A percentile compares a stretch with the other conserved stretches of the same genome.
These are phyloP conservation scores for Chelonus formosanus DNA, from an alignment of 2,888 invertebrate species.

Conservation along the genomic window DNA sequence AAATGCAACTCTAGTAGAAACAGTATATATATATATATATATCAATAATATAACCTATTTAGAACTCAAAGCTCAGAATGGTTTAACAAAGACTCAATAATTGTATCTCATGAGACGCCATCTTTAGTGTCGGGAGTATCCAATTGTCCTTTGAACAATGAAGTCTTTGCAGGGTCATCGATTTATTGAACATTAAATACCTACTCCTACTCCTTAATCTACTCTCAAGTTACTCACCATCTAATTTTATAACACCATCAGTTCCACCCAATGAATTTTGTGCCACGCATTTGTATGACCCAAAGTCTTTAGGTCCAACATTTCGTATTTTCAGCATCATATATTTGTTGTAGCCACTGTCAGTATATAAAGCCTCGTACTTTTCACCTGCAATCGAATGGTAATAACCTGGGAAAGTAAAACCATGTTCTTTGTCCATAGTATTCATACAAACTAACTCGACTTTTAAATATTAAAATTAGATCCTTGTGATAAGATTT, in stretches of 20 bases:
- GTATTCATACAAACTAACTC: neutral
- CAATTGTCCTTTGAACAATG: conserved; percentile 26
- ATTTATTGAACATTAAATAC: conserved; percentile 13
- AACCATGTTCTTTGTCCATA: conserved; percentile 42
- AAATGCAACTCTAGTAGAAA: neutral
- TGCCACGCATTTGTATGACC: conserved; percentile 89
- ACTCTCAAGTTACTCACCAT: conserved; percentile 71
- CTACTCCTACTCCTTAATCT: no score
- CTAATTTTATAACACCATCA: conserved; percentile 87
- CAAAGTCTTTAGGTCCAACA: conserved; percentile 82
- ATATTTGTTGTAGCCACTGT: conserved; percentile 87
- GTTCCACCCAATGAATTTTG: conserved; percentile 92
- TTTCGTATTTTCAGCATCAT: conserved; percentile 90
- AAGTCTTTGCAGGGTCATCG: conserved; percentile 3
- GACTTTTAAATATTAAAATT: neutral
- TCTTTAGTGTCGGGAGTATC: conserved; percentile 6
- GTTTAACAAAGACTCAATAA: conserved; percentile 16
- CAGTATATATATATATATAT: neutral
- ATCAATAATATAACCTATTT: neutral
- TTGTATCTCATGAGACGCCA: conserved; percentile 17
- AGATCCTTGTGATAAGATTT: no score
- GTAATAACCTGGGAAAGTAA: conserved; percentile 60
- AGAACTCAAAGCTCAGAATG: conserved; percentile 4
- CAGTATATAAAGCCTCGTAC: conserved; percentile 83
- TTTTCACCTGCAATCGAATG: conserved; percentile 77